Base-by-base conservation (phyloP, 64 coral and sea anemone genomes). In the Montipora capricornis region DNA sequence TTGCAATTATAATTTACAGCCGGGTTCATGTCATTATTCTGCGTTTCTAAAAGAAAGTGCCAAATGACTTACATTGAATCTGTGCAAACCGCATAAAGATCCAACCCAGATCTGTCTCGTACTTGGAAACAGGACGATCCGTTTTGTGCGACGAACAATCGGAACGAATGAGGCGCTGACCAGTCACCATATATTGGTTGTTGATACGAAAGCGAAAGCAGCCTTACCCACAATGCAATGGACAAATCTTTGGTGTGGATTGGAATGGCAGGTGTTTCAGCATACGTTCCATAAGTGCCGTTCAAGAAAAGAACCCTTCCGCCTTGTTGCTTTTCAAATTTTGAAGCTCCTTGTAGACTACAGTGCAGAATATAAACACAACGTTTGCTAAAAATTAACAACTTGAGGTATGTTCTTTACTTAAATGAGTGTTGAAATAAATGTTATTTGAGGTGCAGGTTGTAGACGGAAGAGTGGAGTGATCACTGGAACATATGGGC, bases 141-240 rank as follows among this genome's bases (percentile, higher is more conserved):
- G 24, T 80, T 52, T 10, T n/a, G 50, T 47, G 10, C 20, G 11
- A 81, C 8, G 20, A 29, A n/a, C 12, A 81, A 81, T 14, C 52
- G 53, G 48, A 81, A 81, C 11, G 53, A 57, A 81, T 60, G 22
- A 61, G 79, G 79, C 6, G 17, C 2, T 2, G 79, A 81, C 79
- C 79, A 81, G 26, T 81, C 79, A 81, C 52, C 51, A 15, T 60
- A 81, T 3, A 81, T 81, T 20, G 26, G n/a, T 37, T 59, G 79
- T 58, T 57, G 48, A 0, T 10, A 2, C 2, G 3, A 10, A 6
- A 5, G 9, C 8, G 8, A 1, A 3, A 57, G 7, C 11, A 60
- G 4, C 26, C 53, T 81, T 17, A 81, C 29, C 79, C 79, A 81
- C 6, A 60, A 8, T 17, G 52, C 51, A 81, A 81, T 60, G 3